Evolutionary conservation across 2,113 vertebrate genomes (phyloP).

Genomic region (Trematomus loennbergii): DNA sequence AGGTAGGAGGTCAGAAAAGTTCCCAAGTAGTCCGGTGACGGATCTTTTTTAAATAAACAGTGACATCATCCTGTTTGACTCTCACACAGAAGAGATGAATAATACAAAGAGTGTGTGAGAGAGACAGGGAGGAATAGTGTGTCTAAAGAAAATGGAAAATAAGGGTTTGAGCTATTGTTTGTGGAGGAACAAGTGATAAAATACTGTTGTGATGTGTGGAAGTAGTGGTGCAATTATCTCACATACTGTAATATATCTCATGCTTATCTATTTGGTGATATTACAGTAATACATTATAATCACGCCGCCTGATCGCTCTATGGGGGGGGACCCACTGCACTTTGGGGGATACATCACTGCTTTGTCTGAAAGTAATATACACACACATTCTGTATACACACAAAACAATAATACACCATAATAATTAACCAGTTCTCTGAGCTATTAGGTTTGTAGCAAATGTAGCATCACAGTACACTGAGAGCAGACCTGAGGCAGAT

Average conservation of each 20-base stretch:
- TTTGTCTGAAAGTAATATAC: slow-evolving; percentile 33
- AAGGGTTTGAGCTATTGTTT: slow-evolving; percentile 10
- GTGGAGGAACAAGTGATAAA: background rate
- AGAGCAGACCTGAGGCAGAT: slow-evolving; percentile 38
- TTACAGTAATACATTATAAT: slow-evolving; percentile 57
- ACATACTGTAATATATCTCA: background rate
- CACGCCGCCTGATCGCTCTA: slow-evolving; percentile 43
- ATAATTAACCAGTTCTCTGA: slow-evolving; percentile 42
- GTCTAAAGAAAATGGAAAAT: background rate
- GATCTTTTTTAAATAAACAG: slow-evolving; percentile 11
- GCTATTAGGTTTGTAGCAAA: slow-evolving; percentile 45
- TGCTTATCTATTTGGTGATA: slow-evolving; percentile 39
- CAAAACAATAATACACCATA: background rate
- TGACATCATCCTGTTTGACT: slow-evolving; percentile 10
- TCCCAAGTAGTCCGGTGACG: background rate
- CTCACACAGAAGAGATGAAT: slow-evolving; percentile 7
- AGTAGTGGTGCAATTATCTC: slow-evolving; percentile 30
- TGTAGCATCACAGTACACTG: slow-evolving; percentile 32
- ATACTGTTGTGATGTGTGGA: slow-evolving; percentile 4
- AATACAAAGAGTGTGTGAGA: slow-evolving; percentile 8
- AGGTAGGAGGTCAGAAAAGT: background rate
- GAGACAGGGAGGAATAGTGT: background rate
- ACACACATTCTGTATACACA: background rate
- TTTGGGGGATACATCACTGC: slow-evolving; percentile 46
- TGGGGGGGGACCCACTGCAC: slow-evolving; percentile 45